Conservation (phyloP, 2,888 invertebrate species). For the Xiphydria camelus region DNA sequence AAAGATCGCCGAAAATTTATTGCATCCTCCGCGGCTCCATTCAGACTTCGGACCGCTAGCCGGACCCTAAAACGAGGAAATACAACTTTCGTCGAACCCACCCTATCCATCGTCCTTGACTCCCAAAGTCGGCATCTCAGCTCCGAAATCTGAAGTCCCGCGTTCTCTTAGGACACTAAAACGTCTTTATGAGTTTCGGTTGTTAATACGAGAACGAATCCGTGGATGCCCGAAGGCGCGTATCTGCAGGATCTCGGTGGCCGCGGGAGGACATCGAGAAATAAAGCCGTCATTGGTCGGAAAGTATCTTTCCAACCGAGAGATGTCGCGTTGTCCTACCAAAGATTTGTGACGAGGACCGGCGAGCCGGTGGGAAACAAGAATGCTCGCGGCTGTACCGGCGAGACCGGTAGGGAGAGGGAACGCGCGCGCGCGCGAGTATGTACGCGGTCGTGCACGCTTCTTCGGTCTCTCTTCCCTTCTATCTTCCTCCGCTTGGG, state of each 20-base stretch:
- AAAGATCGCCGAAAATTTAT: conserved; percentile 23
- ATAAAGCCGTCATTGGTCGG: conserved; percentile 43
- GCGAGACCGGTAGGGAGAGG: conserved; percentile 13
- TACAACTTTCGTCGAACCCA: neutral
- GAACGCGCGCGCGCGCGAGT: conserved; percentile 5
- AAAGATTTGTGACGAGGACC: conserved; percentile 15
- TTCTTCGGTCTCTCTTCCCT: too few relatives aligned
- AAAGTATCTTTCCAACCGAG: conserved; percentile 30
- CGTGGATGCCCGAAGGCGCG: neutral
- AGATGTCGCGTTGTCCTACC: conserved; percentile 16
- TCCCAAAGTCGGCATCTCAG: conserved; percentile 13
- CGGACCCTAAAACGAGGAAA: conserved; percentile 11
- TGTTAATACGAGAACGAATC: conserved; percentile 47
- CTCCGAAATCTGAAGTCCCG: conserved; percentile 10
- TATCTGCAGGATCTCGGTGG: conserved; percentile 43
- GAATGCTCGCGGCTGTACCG: conserved; percentile 17
- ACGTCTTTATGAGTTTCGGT: conserved; percentile 57
- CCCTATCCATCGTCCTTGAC: conserved; percentile 12
- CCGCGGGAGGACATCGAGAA: conserved; percentile 25
- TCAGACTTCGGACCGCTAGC: conserved; percentile 5
- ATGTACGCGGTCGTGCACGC: too few relatives aligned
- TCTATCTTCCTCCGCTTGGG: too few relatives aligned
- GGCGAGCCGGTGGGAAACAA: conserved; percentile 20
- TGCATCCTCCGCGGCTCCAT: conserved; percentile 15
- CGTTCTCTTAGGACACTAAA: conserved; percentile 43